A percentile compares a stretch with the other conserved stretches of the same genome.
Conservation (phyloP, 2,113 vertebrate species). For the Trochalopteron elliotii region DNA sequence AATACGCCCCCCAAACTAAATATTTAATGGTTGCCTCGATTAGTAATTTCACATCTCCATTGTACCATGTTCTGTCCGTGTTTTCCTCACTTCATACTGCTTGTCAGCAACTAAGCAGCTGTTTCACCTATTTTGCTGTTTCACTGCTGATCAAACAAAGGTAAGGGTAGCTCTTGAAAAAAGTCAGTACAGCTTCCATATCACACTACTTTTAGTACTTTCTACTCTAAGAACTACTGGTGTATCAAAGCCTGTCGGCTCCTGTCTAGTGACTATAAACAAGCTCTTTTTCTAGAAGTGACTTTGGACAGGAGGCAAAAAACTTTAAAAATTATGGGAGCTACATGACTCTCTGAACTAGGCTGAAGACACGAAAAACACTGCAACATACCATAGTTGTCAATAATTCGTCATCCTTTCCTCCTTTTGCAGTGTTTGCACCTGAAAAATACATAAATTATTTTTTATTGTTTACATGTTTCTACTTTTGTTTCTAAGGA, state of each 20-base stretch:
- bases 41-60: not conserved
- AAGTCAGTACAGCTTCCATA: not conserved
- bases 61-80: not conserved
- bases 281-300: not conserved
- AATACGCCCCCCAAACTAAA: rapidly evolving
- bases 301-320: not conserved
- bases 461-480: not conserved
- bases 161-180: not conserved
- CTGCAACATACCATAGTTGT: slow-evolving; percentile 86
- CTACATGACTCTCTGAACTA: not conserved
- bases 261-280: not conserved
- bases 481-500: not conserved
- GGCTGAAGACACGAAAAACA: not conserved
- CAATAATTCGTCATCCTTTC: slow-evolving; percentile 87
- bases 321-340: not conserved
- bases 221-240: not conserved
- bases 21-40: not conserved
- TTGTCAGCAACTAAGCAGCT: not conserved
- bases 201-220: not conserved
- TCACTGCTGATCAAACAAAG: not conserved
- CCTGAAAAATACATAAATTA: slow-evolving; percentile 73
- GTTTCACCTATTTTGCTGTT: not conserved
- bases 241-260: not conserved
- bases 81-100: not conserved
- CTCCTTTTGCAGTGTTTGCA: slow-evolving; percentile 75